Evolutionary conservation across 2,888 invertebrate species (phyloP).

Genomic region (Drosophila planitibia): DNA sequence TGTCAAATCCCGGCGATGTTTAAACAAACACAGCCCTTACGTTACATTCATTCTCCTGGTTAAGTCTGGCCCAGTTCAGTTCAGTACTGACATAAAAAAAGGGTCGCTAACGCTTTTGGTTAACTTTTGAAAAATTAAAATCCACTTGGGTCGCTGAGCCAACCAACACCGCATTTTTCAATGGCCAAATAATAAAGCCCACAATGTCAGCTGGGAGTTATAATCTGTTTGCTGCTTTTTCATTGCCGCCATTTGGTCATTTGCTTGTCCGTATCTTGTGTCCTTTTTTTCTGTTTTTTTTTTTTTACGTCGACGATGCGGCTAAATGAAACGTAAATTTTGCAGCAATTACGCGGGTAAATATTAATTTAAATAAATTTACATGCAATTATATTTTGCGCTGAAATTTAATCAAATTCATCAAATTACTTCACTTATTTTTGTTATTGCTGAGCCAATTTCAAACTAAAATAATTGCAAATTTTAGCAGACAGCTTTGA

Average conservation of each 20-base stretch:
- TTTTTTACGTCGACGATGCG: slow-evolving; percentile 22
- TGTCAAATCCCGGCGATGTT: slow-evolving; percentile 63
- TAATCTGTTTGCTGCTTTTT: slow-evolving; percentile 80
- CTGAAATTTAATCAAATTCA: slow-evolving; percentile 63
- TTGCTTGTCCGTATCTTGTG: slow-evolving; percentile 33
- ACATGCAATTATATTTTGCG: slow-evolving; percentile 76
- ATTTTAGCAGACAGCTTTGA: slow-evolving; percentile 37
- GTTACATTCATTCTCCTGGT: slow-evolving; percentile 8
- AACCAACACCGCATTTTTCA: slow-evolving; percentile 71
- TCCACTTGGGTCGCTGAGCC: slow-evolving; percentile 71
- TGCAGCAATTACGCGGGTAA: slow-evolving; percentile 84
- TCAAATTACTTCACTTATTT: slow-evolving; percentile 53
- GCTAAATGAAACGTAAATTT: slow-evolving; percentile 85
- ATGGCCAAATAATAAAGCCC: slow-evolving; percentile 83
- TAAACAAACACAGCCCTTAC: slow-evolving; percentile 57
- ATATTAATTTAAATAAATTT: slow-evolving; percentile 83
- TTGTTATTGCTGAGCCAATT: slow-evolving; percentile 23
- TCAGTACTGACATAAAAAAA: slow-evolving; percentile 39
- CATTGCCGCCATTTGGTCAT: slow-evolving; percentile 71
- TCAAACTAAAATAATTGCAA: slow-evolving; percentile 63
- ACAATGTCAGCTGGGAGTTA: slow-evolving; percentile 80
- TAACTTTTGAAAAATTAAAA: slow-evolving; percentile 82
- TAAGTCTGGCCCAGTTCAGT: slow-evolving; percentile 12
- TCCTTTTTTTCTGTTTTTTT: slow-evolving; percentile 26
- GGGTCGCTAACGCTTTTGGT: slow-evolving; percentile 61